phyloP scores from a whole-genome alignment of 2,888 invertebrate genomes.

The Oscheius sp. region DNA sequence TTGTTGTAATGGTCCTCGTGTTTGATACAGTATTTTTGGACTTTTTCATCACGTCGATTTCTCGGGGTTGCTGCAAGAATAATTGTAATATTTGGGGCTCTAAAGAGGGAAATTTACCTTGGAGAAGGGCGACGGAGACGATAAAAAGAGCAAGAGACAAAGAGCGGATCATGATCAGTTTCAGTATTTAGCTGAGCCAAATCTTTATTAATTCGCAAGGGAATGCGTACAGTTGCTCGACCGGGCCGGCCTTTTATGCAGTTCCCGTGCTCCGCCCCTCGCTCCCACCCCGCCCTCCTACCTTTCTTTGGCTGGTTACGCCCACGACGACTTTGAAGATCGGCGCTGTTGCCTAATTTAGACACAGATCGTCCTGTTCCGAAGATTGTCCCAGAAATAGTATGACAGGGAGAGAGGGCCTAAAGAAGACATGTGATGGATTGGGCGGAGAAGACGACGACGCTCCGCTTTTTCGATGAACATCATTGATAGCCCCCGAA shows the following conservation, averaged over 20 bases:
- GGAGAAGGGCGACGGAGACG: conserved; percentile 33
- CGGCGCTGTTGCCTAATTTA: conserved; percentile 38
- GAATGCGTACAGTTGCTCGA: conserved; percentile 44
- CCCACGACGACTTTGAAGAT: conserved; percentile 42
- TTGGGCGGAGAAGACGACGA: conserved; percentile 12
- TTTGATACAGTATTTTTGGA: conserved; percentile 58
- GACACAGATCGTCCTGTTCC: conserved; percentile 36
- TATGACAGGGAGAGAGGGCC: background rate
- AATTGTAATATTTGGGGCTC: background rate
- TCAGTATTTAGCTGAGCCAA: conserved; percentile 36
- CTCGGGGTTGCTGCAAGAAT: conserved; percentile 52
- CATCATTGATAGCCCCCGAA: conserved; percentile 14
- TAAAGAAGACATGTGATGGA: conserved; percentile 20
- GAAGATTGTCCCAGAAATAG: conserved; percentile 16
- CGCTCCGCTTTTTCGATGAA: conserved; percentile 25
- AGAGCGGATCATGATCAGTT: conserved; percentile 35
- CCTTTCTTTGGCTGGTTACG: conserved; percentile 8
- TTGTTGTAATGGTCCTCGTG: conserved; percentile 60
- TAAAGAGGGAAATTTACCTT: conserved; percentile 29
- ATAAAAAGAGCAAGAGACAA: conserved; percentile 20
- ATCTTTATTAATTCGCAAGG: conserved; percentile 54
- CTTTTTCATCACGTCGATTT: conserved; percentile 42
- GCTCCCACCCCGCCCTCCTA: conserved; percentile 19
- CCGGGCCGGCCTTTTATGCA: conserved; percentile 23
- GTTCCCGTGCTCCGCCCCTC: conserved; percentile 21